These are phyloP conservation scores for Chrysodeixis includens DNA, from an alignment of 2,888 invertebrate genomes.

Conservation along the genomic window DNA sequence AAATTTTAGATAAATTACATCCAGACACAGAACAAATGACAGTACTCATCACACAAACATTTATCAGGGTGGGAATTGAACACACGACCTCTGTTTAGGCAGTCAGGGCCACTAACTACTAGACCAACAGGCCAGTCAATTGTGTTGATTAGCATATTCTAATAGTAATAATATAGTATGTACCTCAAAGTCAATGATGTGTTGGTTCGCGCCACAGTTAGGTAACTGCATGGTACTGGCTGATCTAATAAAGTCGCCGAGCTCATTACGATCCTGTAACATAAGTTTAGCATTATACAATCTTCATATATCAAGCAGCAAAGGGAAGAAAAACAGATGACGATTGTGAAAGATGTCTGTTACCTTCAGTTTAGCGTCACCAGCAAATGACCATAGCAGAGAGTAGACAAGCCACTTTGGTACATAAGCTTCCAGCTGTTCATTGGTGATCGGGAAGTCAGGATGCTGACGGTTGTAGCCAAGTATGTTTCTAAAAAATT, in stretches of 20 bases:
- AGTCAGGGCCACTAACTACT: too few relatives aligned
- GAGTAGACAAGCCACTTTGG: constrained; percentile 98
- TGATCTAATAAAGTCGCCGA: constrained; percentile 98
- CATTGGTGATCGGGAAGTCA: constrained; percentile 98
- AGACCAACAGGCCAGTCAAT: too few relatives aligned
- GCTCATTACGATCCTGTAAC: constrained; percentile 93
- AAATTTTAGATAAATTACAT: too few relatives aligned
- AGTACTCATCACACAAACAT: too few relatives aligned
- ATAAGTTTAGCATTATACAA: too few relatives aligned
- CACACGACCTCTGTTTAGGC: too few relatives aligned
- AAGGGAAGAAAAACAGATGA: too few relatives aligned
- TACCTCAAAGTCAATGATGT: constrained; percentile 99
- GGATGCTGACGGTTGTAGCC: constrained; percentile 97
- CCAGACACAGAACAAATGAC: too few relatives aligned
- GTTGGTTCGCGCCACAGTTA: constrained; percentile 93
- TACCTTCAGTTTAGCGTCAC: constrained; percentile 99
- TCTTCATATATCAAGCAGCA: too few relatives aligned
- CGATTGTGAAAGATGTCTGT: constrained; percentile 34
- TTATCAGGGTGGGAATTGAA: too few relatives aligned
- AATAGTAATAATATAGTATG: constrained; percentile 2
- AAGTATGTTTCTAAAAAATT: constrained; percentile 92
- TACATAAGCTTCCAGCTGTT: constrained; percentile 97
- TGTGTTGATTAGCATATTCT: too few relatives aligned
- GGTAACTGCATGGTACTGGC: constrained; percentile 98
- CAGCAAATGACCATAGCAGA: constrained; percentile 99